Evolutionary conservation across 2,888 invertebrate species (phyloP).

Genomic region (Thumatha senex): DNA sequence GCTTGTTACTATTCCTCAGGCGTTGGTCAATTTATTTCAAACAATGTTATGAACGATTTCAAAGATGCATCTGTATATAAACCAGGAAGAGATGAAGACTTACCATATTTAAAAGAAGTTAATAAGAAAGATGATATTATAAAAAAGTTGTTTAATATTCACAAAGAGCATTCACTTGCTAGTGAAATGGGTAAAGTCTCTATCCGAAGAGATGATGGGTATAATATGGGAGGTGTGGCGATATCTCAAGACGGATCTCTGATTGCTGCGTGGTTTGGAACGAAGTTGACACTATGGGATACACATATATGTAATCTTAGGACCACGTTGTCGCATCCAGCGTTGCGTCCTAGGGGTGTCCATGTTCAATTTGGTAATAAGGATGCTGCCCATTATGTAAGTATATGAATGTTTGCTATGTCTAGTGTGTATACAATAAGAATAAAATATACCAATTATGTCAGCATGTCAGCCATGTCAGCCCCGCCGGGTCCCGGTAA

Average conservation of each 20-base stretch:
- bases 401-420: conserved; percentile 31
- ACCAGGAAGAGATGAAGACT: conserved; percentile 34
- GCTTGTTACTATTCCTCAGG: conserved; percentile 77
- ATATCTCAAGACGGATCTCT: conserved; percentile 76
- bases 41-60: conserved; percentile 60
- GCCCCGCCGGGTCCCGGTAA: too few species aligned
- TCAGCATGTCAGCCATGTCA: too few species aligned
- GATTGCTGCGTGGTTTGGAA: conserved; percentile 80
- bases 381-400: conserved; percentile 77
- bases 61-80: conserved; percentile 48
- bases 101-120: conserved; percentile 52
- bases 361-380: conserved; percentile 71
- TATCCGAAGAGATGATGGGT: conserved; percentile 44
- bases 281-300: conserved; percentile 76
- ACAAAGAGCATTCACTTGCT: conserved; percentile 51
- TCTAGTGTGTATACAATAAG: neutral
- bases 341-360: conserved; percentile 67
- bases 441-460: neutral
- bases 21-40: conserved; percentile 56
- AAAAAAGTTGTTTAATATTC: conserved; percentile 60
- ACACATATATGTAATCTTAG: conserved; percentile 65
- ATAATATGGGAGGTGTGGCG: conserved; percentile 71
- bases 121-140: conserved; percentile 52
- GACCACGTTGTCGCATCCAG: conserved; percentile 71
- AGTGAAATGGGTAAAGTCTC: conserved; percentile 35